Conservation (phyloP, 2,888 invertebrate genomes). For the Poecilus cupreus region DNA sequence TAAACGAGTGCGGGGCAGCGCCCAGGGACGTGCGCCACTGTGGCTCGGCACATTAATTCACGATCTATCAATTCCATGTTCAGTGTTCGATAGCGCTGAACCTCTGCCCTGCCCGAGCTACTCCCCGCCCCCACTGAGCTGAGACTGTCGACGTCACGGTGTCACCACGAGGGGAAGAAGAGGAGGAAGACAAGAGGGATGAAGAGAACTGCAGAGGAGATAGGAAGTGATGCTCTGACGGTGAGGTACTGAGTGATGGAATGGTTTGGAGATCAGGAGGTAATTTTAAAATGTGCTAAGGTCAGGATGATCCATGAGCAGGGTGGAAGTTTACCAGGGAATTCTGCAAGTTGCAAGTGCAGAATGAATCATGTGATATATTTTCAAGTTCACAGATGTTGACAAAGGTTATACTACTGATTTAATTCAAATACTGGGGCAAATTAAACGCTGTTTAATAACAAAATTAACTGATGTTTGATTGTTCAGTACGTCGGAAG, state of each 20-base stretch:
- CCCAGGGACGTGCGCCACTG: conserved; percentile 17
- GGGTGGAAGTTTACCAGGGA: background rate
- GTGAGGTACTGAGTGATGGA: background rate
- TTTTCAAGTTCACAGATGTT: too few relatives aligned
- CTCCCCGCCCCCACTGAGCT: background rate
- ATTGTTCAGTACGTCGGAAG: too few relatives aligned
- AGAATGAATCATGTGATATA: background rate
- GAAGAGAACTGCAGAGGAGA: background rate
- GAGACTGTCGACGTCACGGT: background rate
- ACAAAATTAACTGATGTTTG: too few relatives aligned
- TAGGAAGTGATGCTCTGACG: background rate
- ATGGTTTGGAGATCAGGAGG: conserved; percentile 10
- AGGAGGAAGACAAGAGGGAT: background rate
- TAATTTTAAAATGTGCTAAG: conserved; percentile 35
- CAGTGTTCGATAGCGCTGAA: conserved; percentile 33
- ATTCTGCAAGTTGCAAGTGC: background rate
- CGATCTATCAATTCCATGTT: conserved; percentile 51
- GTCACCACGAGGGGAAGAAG: background rate
- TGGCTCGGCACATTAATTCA: conserved; percentile 49
- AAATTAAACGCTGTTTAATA: too few relatives aligned
- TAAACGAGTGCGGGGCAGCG: conserved; percentile 34
- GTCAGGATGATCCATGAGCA: conserved; percentile 16
- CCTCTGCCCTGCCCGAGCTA: background rate
- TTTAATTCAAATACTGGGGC: too few relatives aligned
- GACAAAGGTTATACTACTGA: too few relatives aligned